These are phyloP conservation scores for Scaeva pyrastri DNA, from an alignment of 2,888 invertebrate species.

Conservation along the genomic window DNA sequence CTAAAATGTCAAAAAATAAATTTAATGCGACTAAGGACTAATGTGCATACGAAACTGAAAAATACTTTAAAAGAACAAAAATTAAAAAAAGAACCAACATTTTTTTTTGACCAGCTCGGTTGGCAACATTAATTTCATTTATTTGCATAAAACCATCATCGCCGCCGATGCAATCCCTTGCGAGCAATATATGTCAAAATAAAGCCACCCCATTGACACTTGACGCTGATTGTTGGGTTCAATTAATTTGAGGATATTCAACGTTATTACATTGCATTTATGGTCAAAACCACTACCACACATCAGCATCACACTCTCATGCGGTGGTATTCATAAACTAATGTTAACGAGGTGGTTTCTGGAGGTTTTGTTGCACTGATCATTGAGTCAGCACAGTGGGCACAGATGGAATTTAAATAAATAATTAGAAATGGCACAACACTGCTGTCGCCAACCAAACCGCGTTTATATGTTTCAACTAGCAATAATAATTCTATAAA, in stretches of 20 bases:
- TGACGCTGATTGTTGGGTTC: constrained; percentile 23
- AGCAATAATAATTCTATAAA: constrained; percentile 49
- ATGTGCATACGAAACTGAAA: no score
- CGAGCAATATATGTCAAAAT: constrained; percentile 31
- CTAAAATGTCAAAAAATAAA: no score
- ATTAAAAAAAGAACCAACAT: no score
- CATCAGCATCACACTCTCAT: constrained; percentile 1
- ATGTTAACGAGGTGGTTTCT: constrained; percentile 48
- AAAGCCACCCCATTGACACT: constrained; percentile 34
- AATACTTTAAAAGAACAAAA: no score
- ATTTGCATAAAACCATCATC: background rate
- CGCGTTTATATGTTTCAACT: constrained; percentile 7
- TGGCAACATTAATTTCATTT: background rate
- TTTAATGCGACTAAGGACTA: no score
- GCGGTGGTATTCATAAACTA: constrained; percentile 50
- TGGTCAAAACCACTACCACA: constrained; percentile 29
- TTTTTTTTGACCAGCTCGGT: no score
- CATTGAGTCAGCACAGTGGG: constrained; percentile 1
- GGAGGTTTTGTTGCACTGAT: background rate
- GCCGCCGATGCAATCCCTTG: background rate
- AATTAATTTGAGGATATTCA: constrained; percentile 37
- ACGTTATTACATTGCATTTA: constrained; percentile 41
- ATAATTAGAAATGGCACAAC: constrained; percentile 58
- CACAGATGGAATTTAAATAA: constrained; percentile 66
- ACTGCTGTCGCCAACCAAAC: constrained; percentile 47